Conservation (phyloP, 2,113 vertebrate species). For the Hylia prasina region DNA sequence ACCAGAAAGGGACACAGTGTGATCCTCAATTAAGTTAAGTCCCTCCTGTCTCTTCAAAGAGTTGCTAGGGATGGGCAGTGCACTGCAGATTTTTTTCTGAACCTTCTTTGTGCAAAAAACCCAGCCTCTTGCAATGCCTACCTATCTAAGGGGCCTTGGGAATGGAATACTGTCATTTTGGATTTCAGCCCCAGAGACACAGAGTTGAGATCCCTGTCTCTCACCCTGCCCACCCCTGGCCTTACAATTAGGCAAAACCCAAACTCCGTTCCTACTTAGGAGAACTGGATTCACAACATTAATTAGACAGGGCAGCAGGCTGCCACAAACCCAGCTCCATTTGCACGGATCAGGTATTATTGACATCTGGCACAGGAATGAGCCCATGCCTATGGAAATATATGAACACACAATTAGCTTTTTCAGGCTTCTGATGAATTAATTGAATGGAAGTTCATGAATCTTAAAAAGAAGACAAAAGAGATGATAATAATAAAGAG, state of each 20-base stretch:
- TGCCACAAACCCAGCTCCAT: neutral
- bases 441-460: constrained; percentile 9
- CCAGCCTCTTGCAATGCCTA: too few species aligned
- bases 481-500: neutral
- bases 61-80: neutral
- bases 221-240: neutral
- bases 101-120: neutral
- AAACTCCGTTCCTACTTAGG: neutral
- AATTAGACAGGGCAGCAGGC: neutral
- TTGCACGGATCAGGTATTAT: neutral
- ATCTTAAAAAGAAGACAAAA: constrained; percentile 32
- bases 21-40: neutral
- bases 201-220: neutral
- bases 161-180: neutral
- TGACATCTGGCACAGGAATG: neutral
- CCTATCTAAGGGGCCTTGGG: fast-evolving
- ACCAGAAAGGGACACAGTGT: neutral
- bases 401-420: neutral
- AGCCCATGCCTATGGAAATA: neutral
- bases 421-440: constrained; percentile 4
- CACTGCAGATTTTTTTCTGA: neutral
- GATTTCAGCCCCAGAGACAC: neutral
- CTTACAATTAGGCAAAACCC: neutral
- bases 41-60: neutral
- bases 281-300: neutral